Conservation (phyloP, 2,113 vertebrate genomes). For the Sitta europaea region DNA sequence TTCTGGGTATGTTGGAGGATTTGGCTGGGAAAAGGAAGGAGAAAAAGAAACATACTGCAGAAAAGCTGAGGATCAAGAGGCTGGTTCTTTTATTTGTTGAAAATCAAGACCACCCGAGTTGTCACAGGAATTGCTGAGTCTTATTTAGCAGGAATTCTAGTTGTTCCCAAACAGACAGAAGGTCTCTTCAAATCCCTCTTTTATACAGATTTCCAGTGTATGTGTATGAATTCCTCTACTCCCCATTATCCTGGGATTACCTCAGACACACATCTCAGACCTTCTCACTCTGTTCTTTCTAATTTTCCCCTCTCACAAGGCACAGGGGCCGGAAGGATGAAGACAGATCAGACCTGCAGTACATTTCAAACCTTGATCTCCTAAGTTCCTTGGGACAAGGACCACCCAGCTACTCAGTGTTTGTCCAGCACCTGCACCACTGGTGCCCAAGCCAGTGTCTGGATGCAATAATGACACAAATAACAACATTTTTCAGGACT, state of each 20-base stretch:
- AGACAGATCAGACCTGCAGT: neutral
- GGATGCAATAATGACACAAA: neutral
- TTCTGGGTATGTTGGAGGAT: conserved; percentile 6
- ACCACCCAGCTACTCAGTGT: neutral
- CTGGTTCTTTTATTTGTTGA: neutral
- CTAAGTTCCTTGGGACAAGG: neutral
- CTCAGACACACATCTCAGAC: neutral
- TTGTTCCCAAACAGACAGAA: neutral
- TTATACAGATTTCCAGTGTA: neutral
- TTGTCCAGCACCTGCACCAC: neutral
- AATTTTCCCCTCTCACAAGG: neutral
- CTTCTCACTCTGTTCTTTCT: neutral
- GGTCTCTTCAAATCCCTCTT: neutral
- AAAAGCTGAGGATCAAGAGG: neutral
- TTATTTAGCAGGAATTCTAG: neutral
- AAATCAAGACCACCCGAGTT: conserved; percentile 54
- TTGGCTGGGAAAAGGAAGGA: conserved; percentile 35
- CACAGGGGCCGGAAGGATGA: neutral
- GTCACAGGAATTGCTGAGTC: neutral
- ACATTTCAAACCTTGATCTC: neutral
- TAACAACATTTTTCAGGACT: neutral
- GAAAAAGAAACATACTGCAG: neutral
- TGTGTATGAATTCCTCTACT: neutral
- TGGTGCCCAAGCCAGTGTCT: neutral
- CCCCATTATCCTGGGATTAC: neutral